Conservation (phyloP, 2,113 vertebrate species). For the Andinoacara biseriatus region DNA sequence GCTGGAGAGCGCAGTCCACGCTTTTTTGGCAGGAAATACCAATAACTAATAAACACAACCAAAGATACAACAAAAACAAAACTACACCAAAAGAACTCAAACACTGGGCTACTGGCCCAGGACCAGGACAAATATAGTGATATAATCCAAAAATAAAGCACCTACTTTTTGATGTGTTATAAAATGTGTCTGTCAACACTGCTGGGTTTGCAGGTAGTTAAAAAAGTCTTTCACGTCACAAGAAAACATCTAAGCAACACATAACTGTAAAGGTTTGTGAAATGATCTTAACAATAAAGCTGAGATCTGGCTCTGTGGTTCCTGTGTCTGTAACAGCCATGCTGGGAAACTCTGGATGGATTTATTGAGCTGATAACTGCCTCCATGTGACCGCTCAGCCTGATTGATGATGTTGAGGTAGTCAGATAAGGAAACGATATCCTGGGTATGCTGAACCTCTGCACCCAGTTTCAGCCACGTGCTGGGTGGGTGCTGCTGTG, state of each 20-base stretch:
- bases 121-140: no score
- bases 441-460: not conserved
- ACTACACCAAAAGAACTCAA: no score
- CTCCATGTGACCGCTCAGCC: not conserved
- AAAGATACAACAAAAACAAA: no score
- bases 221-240: not conserved
- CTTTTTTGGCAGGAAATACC: no score
- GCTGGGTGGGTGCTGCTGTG: not conserved
- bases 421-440: not conserved
- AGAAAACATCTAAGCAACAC: not conserved
- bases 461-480: no score
- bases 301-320: not conserved
- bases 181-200: not conserved
- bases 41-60: no score
- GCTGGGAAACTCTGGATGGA: not conserved
- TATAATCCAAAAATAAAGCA: not conserved
- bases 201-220: not conserved
- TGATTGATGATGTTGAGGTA: accelerated
- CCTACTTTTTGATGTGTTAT: not conserved
- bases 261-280: accelerated
- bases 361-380: not conserved
- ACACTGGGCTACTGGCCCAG: no score
- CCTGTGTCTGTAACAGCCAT: not conserved
- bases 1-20: no score
- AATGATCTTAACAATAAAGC: not conserved